Conservation (phyloP, 2,888 invertebrate genomes). For the Netelia fuscicornis region DNA sequence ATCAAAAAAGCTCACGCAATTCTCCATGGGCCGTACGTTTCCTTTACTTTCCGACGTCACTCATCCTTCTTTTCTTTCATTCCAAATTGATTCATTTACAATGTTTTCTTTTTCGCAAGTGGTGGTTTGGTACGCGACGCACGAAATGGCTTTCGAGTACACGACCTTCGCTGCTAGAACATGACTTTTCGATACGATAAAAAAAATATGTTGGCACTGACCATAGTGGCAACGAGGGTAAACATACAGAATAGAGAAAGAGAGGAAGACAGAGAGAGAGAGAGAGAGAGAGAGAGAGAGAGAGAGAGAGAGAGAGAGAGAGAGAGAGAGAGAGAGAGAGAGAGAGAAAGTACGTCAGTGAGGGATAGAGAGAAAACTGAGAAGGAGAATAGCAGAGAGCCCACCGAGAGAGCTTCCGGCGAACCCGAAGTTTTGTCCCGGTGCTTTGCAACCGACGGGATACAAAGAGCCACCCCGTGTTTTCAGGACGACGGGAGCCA, state of each 20-base stretch:
- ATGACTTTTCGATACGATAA: slow-evolving; percentile 25
- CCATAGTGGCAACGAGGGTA: slow-evolving; percentile 33
- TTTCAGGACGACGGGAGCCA: slow-evolving; percentile 39
- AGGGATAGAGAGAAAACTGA: not conserved
- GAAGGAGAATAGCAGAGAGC: not conserved
- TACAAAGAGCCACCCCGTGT: slow-evolving; percentile 70
- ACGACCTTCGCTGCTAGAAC: not conserved
- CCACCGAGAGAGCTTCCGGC: slow-evolving; percentile 37
- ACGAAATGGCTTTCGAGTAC: not conserved
- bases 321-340: not conserved
- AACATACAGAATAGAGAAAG: not conserved
- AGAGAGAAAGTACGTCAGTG: not conserved
- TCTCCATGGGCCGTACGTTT: not conserved
- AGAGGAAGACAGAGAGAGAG: not conserved
- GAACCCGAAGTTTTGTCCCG: slow-evolving; percentile 43
- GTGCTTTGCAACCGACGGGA: slow-evolving; percentile 31
- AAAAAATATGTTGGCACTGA: slow-evolving; percentile 28
- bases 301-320: not conserved
- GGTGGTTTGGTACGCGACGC: slow-evolving; percentile 50
- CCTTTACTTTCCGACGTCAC: slow-evolving; percentile 9
- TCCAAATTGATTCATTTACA: not conserved
- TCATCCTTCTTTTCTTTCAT: not conserved
- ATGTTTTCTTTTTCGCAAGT: slow-evolving; percentile 37
- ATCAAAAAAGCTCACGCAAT: slow-evolving; percentile 1
- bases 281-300: not conserved